Evolutionary conservation across 2,888 invertebrate genomes (phyloP), one percentile per base, ranked within the genome.

Genomic region (Caenorhabditis plicata): DNA sequence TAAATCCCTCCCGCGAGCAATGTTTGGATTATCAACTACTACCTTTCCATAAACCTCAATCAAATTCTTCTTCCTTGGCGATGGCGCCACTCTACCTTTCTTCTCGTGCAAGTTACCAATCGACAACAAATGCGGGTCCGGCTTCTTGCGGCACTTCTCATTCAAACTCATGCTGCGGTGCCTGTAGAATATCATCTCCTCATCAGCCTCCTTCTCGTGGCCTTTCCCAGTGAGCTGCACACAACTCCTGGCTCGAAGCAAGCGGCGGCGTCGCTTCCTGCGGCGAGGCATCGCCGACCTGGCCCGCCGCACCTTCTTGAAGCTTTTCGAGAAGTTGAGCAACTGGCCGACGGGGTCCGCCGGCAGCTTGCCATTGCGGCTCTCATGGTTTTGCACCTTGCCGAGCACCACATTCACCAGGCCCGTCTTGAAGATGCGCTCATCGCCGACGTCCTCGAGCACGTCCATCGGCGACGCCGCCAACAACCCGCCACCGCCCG

Each of bases 301-400:
- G 11, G 60, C 53, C 1, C 64, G 39, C 13, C 66, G 41, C n/a
- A 79, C 77, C 62, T 79, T 79, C 63, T 79, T 79, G 66, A 79
- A 79, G 11, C 69, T 68, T 50, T 74, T 75, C 25, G 77, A 78
- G 61, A 79, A 79, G 35, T 69, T 74, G 19, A 80, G 51, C 7
- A 79, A 61, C 5, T 53, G 53, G 22, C 41, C 19, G 43, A 61
- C 46, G 5, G 61, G 61, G 31, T 61, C 61, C 2, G 22, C 25
- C n/a, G n/a, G n/a, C n/a, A n/a, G n/a, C n/a, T n/a, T n/a, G n/a
- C n/a, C n/a, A n/a, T n/a, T n/a, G n/a, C n/a, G n/a, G n/a, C n/a
- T n/a, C n/a, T n/a, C n/a, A n/a, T n/a, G n/a, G n/a, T n/a, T n/a
- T n/a, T n/a, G 32, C 32, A 56, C 36, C 19, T 51, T 51, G 20